Evolutionary conservation across 1,140 invertebrate genomes (phyloP), one percentile per base, ranked within the genome.

Genomic region (Tetragonula clypearis): DNA sequence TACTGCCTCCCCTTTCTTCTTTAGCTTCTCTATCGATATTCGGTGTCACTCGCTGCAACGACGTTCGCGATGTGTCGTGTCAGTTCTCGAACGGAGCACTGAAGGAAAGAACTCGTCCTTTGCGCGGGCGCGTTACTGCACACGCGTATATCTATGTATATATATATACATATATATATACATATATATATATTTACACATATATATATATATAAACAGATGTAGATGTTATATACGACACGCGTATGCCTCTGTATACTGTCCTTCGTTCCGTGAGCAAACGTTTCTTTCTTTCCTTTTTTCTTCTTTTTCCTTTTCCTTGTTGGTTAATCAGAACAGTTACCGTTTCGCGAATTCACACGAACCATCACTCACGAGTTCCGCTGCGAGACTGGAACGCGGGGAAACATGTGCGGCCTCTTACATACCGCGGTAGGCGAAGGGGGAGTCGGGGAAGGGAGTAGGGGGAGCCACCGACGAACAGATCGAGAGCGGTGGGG

Each of bases 321-420:
- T 35, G 30, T 49, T 8, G 41, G 0, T 49, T 49, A 49, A 35
- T 35, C 66, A 35, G 58, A 60, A 65, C 60, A 53, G 75, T 78
- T 53, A 21, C 41, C 84, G 80, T 62, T 72, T 35, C 55, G 17
- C 76, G 9, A 79, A 71, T 26, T 15, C 87, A 81, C 90, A 82
- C 90, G 90, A 89, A 91, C 86, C 88, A 68, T 91, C 90, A 88
- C 92, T 91, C 92, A 91, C 94, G 94, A 94, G 85, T 93, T 90
- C 90, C 93, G 92, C 92, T 93, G 92, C 94, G 93, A 93, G 93
- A 95, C 94, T 95, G 93, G 91, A 94, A 90, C 86, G 92, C 93
- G 91, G 92, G 91, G 92, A 92, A 92, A 92, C 93, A 94, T 95
- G 92, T 94, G 93, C 91, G 88, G 91, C 88, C 92, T 90, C 88